These are phyloP conservation scores for Cossypha caffra DNA, from an alignment of 2,797 vertebrate species.

Conservation along the genomic window DNA sequence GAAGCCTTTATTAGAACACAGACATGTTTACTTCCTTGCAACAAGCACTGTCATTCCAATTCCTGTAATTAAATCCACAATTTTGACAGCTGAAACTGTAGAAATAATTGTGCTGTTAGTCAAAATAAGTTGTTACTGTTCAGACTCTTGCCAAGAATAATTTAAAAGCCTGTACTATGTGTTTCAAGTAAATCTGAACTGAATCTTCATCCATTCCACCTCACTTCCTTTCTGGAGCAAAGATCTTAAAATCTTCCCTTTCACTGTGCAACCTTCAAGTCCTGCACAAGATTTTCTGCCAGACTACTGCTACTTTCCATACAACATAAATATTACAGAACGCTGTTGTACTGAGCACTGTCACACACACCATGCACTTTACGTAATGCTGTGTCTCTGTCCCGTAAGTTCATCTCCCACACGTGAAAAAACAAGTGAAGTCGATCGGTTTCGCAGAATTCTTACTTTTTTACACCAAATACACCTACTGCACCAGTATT, in stretches of 20 bases:
- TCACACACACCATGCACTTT: rapidly evolving
- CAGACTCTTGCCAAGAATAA: background rate
- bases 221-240: slow-evolving; percentile 36
- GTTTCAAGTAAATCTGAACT: background rate
- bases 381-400: background rate
- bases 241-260: background rate
- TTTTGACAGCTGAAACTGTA: slow-evolving; percentile 22
- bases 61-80: slow-evolving; percentile 50
- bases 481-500: rapidly evolving
- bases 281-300: background rate
- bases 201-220: background rate
- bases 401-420: background rate
- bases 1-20: slow-evolving; percentile 15
- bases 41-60: slow-evolving; percentile 18
- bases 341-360: background rate
- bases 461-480: background rate
- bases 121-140: background rate
- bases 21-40: background rate
- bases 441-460: background rate
- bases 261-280: background rate
- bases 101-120: slow-evolving; percentile 26
- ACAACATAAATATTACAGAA: background rate
- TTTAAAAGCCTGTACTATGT: background rate
- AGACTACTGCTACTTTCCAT: background rate
- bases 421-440: background rate